A percentile compares a stretch with the other conserved stretches of the same genome.
Evolutionary conservation across 2,113 vertebrate genomes (phyloP).

Genomic region (Narcine bancroftii): DNA sequence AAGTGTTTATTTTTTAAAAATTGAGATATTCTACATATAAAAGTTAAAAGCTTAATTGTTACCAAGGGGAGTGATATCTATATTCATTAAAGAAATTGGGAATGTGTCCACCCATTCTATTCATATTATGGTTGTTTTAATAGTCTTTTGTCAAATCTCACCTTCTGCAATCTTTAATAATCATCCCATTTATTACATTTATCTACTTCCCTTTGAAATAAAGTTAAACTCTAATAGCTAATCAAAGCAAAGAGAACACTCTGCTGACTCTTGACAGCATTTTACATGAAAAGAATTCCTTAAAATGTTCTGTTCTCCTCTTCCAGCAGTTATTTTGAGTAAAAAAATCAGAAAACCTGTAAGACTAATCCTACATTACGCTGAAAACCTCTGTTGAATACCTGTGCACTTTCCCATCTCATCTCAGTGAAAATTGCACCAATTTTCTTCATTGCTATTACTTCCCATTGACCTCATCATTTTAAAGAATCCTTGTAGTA

Average conservation of each 20-base stretch:
- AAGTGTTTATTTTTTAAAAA: neutral
- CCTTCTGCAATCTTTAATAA: neutral
- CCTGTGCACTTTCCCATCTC: neutral
- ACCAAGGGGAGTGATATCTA: neutral
- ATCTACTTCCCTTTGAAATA: neutral
- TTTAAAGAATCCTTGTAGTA: neutral
- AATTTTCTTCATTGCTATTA: neutral
- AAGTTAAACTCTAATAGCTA: neutral
- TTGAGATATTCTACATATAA: neutral
- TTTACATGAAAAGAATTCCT: neutral
- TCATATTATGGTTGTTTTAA: neutral
- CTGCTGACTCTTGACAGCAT: neutral
- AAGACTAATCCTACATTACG: neutral
- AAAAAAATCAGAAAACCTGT: too few species aligned
- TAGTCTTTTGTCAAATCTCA: neutral
- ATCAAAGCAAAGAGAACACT: too few species aligned
- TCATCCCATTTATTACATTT: neutral
- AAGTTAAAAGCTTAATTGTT: neutral
- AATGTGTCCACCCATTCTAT: too few species aligned
- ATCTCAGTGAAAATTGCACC: neutral
- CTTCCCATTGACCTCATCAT: neutral
- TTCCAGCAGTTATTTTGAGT: neutral
- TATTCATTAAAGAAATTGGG: neutral
- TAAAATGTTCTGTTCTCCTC: neutral
- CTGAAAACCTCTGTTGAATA: neutral